Evolutionary conservation across 2,888 invertebrate genomes (phyloP), one percentile per base, ranked within the genome.

Genomic region (Acrobasis suavella): DNA sequence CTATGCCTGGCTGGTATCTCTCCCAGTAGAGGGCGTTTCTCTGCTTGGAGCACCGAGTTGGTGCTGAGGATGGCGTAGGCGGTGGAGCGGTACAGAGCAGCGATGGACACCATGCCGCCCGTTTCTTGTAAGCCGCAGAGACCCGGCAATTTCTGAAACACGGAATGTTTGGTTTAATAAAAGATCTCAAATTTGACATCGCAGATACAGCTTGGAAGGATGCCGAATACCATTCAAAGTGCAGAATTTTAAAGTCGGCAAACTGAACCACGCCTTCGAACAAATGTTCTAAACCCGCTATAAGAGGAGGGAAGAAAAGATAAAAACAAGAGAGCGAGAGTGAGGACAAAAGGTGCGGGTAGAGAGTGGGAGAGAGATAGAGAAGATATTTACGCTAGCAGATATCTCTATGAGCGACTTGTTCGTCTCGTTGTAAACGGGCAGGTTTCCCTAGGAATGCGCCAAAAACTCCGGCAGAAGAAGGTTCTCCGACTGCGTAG

Each of bases 31-130:
- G 97, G 95, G 67, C 97, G 95, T 16, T 94, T 91, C 60, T 94
- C 94, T 39, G 96, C 96, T 2, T 95, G 92, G 10, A 97, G 86
- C 9, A 96, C 93, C 37, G 95, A 94, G 84, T 97, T 96, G 7
- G 96, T 94, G 10, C 96, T 93, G 76, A 96, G 94, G 62, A 97
- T 93, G 1, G 97, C 97, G 82, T 97, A 97, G 0, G 96, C 94
- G 22, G 96, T 95, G 0, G 95, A 95, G 68, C 96, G 95, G 95
- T 96, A 97, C 0, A 96, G 83, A 0, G 94, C 93, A 0, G 86
- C 89, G 5, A 84, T 76, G 6, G 86, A 66, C 6, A 76, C 73
- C 73, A 84, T 73, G 5, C 84, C 84, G 1, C 85, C 82, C 7
- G 72, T 73, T 46, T 83, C 85, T 0, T 74, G 63, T 7, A 80